Percentiles rank a stretch among this genome's conserved stretches.
phyloP scores from a whole-genome alignment of 1,140 invertebrate genomes.

The Macrosteles quadrilineatus region DNA sequence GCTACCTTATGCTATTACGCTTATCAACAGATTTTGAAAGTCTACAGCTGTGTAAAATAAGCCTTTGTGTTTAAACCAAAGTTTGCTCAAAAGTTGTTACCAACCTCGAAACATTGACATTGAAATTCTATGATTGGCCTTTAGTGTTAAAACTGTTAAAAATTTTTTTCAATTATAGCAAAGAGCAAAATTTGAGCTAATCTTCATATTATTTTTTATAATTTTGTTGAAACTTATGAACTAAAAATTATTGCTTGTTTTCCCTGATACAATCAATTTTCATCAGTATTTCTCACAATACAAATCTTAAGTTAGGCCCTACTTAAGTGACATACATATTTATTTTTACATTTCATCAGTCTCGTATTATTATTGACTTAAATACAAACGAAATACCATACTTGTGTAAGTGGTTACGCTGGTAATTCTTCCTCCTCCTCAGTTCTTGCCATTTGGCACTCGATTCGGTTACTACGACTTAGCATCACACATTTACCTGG shows the following conservation, averaged over 20 bases:
- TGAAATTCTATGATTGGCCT: too few species aligned
- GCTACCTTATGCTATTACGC: too few species aligned
- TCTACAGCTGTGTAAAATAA: too few species aligned
- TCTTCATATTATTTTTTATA: too few species aligned
- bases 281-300: not conserved
- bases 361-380: slow-evolving; percentile 25
- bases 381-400: not conserved
- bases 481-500: slow-evolving; percentile 15
- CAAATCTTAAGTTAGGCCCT: not conserved
- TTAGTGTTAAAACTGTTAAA: too few species aligned
- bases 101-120: too few species aligned
- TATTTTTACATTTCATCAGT: slow-evolving; percentile 10
- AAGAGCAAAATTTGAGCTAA: too few species aligned
- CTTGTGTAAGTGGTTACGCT: not conserved
- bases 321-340: slow-evolving; percentile 22
- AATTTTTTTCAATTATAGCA: too few species aligned
- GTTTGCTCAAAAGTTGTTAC: too few species aligned
- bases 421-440: not conserved
- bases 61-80: too few species aligned
- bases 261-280: not conserved
- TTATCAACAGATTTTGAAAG: too few species aligned
- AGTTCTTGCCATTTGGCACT: slow-evolving; percentile 7
- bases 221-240: not conserved
- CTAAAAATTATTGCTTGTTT: slow-evolving; percentile 21
- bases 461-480: not conserved